Evolutionary conservation across 64 coral and sea anemone species (phyloP).

Genomic region (Trachythela sp.): DNA sequence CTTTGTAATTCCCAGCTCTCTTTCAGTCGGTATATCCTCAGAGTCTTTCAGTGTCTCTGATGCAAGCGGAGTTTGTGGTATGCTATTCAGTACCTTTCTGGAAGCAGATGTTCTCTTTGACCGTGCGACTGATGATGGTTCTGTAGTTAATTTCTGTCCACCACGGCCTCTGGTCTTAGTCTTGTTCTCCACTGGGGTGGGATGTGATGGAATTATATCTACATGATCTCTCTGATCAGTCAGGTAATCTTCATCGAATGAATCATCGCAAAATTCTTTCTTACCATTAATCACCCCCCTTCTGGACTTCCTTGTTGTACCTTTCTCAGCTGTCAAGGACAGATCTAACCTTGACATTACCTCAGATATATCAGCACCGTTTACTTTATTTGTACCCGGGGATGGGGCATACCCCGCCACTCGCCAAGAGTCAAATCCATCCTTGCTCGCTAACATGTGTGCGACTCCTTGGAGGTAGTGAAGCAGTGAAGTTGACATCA

Average conservation of each 20-base stretch:
- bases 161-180: background rate
- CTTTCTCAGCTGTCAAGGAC: background rate
- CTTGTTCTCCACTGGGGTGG: no score
- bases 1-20: background rate
- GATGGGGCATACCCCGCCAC: background rate
- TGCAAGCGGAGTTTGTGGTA: background rate
- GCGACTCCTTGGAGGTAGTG: background rate
- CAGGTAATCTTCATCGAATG: background rate
- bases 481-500: background rate
- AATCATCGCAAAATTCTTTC: background rate
- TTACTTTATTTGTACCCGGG: background rate
- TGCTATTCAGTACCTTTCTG: background rate
- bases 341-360: background rate
- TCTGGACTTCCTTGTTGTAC: background rate
- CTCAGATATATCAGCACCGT: background rate
- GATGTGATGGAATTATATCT: no score
- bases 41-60: background rate
- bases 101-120: background rate
- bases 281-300: background rate
- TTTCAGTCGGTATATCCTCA: background rate
- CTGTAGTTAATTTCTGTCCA: background rate
- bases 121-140: background rate
- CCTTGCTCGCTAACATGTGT: background rate
- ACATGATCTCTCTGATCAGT: no score
- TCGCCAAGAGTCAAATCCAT: background rate